These are phyloP conservation scores for Spongia lamella DNA, from an alignment of 37 sponge, comb jelly and placozoan genomes.

Conservation along the genomic window DNA sequence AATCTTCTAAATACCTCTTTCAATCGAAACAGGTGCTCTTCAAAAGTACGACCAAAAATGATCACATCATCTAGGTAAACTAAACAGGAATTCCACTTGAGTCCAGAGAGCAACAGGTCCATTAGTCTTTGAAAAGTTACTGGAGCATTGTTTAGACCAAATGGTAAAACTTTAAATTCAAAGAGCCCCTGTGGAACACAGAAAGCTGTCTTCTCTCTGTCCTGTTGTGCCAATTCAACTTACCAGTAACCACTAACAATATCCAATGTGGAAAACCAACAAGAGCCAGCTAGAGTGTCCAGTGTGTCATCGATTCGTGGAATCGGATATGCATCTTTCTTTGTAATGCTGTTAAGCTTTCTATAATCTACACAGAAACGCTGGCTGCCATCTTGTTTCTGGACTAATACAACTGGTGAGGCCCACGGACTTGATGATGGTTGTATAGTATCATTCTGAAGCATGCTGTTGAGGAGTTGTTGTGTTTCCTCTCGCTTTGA, in stretches of 20 bases:
- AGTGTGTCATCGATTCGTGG: too few species aligned
- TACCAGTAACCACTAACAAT: slow-evolving; percentile 26
- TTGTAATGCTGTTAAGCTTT: too few species aligned
- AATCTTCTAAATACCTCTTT: not conserved
- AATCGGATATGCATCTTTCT: too few species aligned
- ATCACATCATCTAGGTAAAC: slow-evolving; percentile 27
- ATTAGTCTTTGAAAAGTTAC: slow-evolving; percentile 27
- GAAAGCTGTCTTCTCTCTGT: slow-evolving; percentile 28
- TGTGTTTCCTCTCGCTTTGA: too few species aligned
- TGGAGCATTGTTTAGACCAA: slow-evolving; percentile 23
- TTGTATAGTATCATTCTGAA: too few species aligned
- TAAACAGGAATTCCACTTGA: not conserved
- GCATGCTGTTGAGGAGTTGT: too few species aligned
- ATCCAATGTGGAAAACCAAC: slow-evolving; percentile 22
- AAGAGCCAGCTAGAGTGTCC: slow-evolving; percentile 21
- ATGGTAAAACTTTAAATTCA: slow-evolving; percentile 36
- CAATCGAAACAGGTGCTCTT: slow-evolving; percentile 14
- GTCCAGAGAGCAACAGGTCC: slow-evolving; percentile 19
- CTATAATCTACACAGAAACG: too few species aligned
- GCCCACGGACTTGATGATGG: too few species aligned
- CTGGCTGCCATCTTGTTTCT: too few species aligned
- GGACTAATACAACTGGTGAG: too few species aligned
- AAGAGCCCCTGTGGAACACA: slow-evolving; percentile 19
- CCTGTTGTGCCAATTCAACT: slow-evolving; percentile 6
- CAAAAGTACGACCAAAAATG: slow-evolving; percentile 13